phyloP scores from a whole-genome alignment of 1,140 invertebrate genomes.

The Drosophila prosaltans region DNA sequence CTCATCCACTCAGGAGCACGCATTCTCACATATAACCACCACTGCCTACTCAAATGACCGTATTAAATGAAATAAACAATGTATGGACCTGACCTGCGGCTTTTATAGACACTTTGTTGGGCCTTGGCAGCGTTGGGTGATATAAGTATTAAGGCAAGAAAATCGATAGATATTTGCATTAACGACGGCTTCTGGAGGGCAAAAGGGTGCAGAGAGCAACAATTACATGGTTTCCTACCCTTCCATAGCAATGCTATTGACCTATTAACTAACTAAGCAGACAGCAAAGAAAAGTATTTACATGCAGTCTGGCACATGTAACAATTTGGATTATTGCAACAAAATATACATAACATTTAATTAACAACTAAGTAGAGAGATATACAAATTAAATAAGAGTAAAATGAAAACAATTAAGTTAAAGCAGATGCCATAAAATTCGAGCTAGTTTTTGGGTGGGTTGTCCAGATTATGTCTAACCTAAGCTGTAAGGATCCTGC shows the following conservation, averaged over 20 bases:
- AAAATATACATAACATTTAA: constrained; percentile 69
- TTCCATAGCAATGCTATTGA: constrained; percentile 44
- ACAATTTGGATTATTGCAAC: constrained; percentile 61
- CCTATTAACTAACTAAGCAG: constrained; percentile 61
- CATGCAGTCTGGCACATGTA: constrained; percentile 28
- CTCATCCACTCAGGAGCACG: constrained; percentile 77
- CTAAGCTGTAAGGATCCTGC: constrained; percentile 21
- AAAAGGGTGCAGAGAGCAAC: constrained; percentile 19
- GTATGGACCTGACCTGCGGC: constrained; percentile 21
- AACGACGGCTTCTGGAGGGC: constrained; percentile 31
- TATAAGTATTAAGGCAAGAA: constrained; percentile 35
- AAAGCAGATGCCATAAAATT: constrained; percentile 56
- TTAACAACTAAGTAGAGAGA: constrained; percentile 63
- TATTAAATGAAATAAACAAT: constrained; percentile 51
- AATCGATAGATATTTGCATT: constrained; percentile 65
- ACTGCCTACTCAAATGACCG: constrained; percentile 12
- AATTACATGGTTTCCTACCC: constrained; percentile 51
- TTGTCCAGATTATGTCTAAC: constrained; percentile 45
- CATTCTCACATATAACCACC: constrained; percentile 44
- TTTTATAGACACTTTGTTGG: constrained; percentile 50
- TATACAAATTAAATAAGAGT: constrained; percentile 41
- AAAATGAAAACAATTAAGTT: constrained; percentile 44
- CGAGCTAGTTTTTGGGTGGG: constrained; percentile 48
- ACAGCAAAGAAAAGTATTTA: background rate
- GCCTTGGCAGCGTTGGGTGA: constrained; percentile 22